Evolutionary conservation across 2,888 invertebrate species (phyloP).

Genomic region (Mythimna loreyi): DNA sequence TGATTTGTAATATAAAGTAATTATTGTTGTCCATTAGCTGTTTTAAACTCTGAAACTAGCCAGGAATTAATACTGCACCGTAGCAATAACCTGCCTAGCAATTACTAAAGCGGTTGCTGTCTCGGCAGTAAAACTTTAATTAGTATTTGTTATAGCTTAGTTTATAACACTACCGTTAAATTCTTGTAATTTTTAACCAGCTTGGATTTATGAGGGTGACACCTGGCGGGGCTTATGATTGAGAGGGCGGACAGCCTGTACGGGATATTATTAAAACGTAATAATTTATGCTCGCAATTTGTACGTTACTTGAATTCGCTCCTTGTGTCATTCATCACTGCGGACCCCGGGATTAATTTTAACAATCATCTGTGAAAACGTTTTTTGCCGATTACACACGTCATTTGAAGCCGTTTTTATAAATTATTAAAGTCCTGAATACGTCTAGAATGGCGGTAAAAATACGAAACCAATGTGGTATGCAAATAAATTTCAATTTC

Average conservation of each 20-base stretch:
- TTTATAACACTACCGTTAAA: constrained; percentile 64
- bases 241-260: constrained; percentile 82
- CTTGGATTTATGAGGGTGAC: constrained; percentile 83
- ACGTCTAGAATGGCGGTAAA: constrained; percentile 14
- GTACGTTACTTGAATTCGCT: constrained; percentile 88
- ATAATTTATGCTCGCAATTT: constrained; percentile 89
- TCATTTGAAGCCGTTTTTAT: constrained; percentile 46
- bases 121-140: constrained; percentile 47
- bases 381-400: constrained; percentile 68
- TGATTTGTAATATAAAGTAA: constrained; percentile 18
- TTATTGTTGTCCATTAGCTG: neutral
- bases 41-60: constrained; percentile 4
- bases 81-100: constrained; percentile 5
- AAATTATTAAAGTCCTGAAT: constrained; percentile 25
- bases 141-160: constrained; percentile 49
- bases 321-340: constrained; percentile 88
- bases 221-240: constrained; percentile 83
- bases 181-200: constrained; percentile 83
- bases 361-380: constrained; percentile 84
- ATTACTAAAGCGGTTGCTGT: constrained; percentile 25
- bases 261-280: constrained; percentile 89
- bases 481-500: constrained; percentile 46
- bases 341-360: constrained; percentile 83
- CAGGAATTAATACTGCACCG: neutral
- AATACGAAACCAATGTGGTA: constrained; percentile 23